phyloP scores from a whole-genome alignment of 1,140 invertebrate genomes.

The Copidosoma floridanum region DNA sequence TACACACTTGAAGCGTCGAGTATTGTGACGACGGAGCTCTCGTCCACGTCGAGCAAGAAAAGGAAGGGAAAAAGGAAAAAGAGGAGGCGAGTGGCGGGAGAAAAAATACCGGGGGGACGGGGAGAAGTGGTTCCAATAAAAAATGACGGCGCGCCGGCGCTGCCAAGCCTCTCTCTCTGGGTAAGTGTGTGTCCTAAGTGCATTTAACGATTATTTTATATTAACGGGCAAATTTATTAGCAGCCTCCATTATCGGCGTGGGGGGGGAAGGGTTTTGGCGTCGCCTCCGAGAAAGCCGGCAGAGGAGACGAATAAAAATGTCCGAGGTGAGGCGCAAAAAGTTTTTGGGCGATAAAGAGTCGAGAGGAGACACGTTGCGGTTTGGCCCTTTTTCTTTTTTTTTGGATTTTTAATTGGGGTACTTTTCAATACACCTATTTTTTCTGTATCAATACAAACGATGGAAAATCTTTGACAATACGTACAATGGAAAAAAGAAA shows the following conservation, averaged over 20 bases:
- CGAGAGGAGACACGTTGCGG: too few relatives aligned
- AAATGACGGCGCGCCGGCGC: conserved; percentile 40
- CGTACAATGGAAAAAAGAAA: background rate
- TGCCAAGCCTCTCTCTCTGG: conserved; percentile 42
- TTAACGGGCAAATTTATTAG: conserved; percentile 55
- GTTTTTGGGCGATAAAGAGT: too few relatives aligned
- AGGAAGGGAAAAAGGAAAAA: background rate
- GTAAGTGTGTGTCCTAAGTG: conserved; percentile 54
- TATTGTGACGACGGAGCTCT: too few relatives aligned
- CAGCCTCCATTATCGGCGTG: conserved; percentile 50
- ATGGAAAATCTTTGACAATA: too few relatives aligned
- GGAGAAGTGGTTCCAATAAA: conserved; percentile 47
- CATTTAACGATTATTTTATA: conserved; percentile 58
- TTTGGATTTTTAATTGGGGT: too few relatives aligned
- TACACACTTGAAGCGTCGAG: too few relatives aligned
- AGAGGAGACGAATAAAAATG: conserved; percentile 25
- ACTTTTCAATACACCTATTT: too few relatives aligned
- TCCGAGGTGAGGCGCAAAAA: conserved; percentile 9
- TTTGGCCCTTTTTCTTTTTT: too few relatives aligned
- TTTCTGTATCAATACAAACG: too few relatives aligned
- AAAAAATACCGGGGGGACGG: conserved; percentile 31
- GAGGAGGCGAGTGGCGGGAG: background rate
- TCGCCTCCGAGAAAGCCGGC: conserved; percentile 18
- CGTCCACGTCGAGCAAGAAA: background rate
- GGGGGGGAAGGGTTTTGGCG: too few relatives aligned